These are phyloP conservation scores for Drosophila santomea DNA, from an alignment of 1,140 invertebrate species.

Conservation along the genomic window DNA sequence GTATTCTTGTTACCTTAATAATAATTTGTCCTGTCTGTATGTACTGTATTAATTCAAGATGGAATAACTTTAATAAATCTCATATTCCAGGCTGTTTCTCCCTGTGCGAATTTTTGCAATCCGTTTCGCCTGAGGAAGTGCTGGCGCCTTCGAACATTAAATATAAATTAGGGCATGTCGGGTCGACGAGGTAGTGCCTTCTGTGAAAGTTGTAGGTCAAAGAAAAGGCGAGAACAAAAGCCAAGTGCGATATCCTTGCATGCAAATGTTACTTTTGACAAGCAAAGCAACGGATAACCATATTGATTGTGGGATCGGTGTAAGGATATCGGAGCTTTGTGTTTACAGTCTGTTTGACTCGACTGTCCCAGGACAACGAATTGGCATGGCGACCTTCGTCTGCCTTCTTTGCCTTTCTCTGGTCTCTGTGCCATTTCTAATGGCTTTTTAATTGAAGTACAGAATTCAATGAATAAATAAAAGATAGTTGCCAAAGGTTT, in stretches of 20 bases:
- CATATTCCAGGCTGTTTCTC: neutral
- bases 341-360: slow-evolving; percentile 52
- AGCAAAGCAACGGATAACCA: slow-evolving; percentile 70
- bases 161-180: slow-evolving; percentile 66
- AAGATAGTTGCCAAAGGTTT: slow-evolving; percentile 56
- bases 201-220: slow-evolving; percentile 48
- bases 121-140: slow-evolving; percentile 5
- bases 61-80: no score
- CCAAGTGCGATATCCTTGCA: slow-evolving; percentile 72
- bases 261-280: slow-evolving; percentile 75
- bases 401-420: slow-evolving; percentile 12
- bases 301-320: slow-evolving; percentile 61
- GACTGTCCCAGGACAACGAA: slow-evolving; percentile 65
- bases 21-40: no score
- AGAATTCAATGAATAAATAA: slow-evolving; percentile 79
- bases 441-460: slow-evolving; percentile 77
- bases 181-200: neutral
- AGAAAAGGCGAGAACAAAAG: slow-evolving; percentile 55
- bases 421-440: slow-evolving; percentile 48
- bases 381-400: slow-evolving; percentile 54
- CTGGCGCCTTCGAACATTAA: slow-evolving; percentile 59
- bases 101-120: neutral
- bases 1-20: neutral
- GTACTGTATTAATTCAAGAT: no score
- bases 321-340: slow-evolving; percentile 29